Evolutionary conservation across 2,113 vertebrate species (phyloP), one percentile per base, ranked within the genome.

Genomic region (Strix aluco): DNA sequence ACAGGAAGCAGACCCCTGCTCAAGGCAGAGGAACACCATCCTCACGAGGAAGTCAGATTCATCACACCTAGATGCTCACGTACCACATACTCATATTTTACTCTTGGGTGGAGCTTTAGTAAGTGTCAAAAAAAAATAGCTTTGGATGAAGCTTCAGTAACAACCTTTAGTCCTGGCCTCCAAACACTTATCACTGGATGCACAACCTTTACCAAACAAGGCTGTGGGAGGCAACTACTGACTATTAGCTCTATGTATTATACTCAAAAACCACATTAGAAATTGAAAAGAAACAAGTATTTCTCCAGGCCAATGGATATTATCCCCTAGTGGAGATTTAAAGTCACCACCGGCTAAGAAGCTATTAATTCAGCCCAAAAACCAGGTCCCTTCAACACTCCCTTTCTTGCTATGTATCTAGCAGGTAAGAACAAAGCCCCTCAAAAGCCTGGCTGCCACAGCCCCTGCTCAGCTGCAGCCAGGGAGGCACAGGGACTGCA

Each of bases 141-240:
- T 73, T 5, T 19, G 30, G 6, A 40, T 62, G 70, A 70, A 81
- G 46, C 40, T 90, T 85, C 38, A 87, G 23, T 19, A 49, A 38
- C 32, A 42, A 55, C 12, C 20, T 65, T 38, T 21, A 38, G 42
- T 67, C 25, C 15, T 59, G 26, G 23, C 49, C 36, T 80, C 36
- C 42, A 34, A 71, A 59, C 22, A 54, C 18, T 47, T 26, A 30
- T 1, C 30, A 30, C 18, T 49, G 67, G 23, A 75, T n/a, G 23
- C 58, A 17, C 0, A 25, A 8, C 1, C 0, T 21, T 65, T 44
- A 38, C 42, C 58, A 58, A 27, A 6, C 0, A 1, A 88, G 22
- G 29, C 10, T 52, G n/a, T 10, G 21, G 36, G 52, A 58, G 21
- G 36, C 52, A 88, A 27, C 32, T 58, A 54, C 30, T 46, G 44